Evolutionary conservation across 2,113 vertebrate genomes (phyloP).

Genomic region (Malurus alboscapulatus): DNA sequence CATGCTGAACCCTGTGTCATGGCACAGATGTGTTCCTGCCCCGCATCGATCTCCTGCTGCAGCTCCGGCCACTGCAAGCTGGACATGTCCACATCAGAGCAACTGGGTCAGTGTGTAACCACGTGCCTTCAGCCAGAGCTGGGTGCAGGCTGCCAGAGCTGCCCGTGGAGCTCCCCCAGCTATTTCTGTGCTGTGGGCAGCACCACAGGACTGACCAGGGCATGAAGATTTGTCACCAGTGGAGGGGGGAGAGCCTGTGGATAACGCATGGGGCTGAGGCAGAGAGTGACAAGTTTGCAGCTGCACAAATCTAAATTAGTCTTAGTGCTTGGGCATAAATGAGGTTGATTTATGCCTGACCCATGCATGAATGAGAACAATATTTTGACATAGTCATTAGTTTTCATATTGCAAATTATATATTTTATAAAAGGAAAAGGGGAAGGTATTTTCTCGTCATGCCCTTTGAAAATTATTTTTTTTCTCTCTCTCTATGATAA

Average conservation of each 20-base stretch:
- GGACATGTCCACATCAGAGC: rapidly evolving
- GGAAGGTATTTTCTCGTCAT: not conserved
- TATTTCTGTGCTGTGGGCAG: not conserved
- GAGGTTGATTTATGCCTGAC: not conserved
- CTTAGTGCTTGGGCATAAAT: not conserved
- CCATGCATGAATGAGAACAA: not conserved
- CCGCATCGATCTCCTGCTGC: rapidly evolving
- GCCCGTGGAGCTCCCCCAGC: not conserved
- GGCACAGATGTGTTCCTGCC: not conserved
- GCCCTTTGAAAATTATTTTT: not conserved
- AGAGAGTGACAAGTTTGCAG: not conserved
- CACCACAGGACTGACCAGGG: not conserved
- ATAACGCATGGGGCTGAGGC: not conserved
- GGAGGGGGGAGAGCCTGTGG: not conserved
- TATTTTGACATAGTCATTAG: not conserved
- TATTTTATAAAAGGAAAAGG: not conserved
- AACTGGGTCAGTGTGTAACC: not conserved
- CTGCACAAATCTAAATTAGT: not conserved
- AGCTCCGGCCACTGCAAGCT: rapidly evolving
- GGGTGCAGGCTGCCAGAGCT: not conserved
- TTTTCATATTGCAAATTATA: not conserved
- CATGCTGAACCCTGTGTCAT: rapidly evolving
- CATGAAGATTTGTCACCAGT: not conserved
- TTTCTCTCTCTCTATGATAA: not conserved
- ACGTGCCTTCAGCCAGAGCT: not conserved